Evolutionary conservation across 2,888 invertebrate species (phyloP).

Genomic region (Synergus japonicus): DNA sequence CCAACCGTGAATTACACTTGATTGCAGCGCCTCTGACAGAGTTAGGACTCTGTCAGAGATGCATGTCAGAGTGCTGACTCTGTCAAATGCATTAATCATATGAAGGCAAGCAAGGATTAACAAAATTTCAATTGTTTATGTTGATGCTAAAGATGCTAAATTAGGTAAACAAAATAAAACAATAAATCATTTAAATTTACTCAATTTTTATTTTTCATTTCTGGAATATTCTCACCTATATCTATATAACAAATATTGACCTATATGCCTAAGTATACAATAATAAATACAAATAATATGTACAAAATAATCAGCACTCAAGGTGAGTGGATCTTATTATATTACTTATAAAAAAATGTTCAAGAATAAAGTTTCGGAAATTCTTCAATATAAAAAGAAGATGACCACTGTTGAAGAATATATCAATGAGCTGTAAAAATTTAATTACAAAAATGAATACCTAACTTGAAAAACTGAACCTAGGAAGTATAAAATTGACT

Average conservation of each 20-base stretch:
- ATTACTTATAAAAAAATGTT: not conserved
- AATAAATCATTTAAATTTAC: not conserved
- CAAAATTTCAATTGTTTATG: not conserved
- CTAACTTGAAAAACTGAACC: not conserved
- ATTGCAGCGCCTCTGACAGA: too few relatives aligned
- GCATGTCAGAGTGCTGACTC: too few relatives aligned
- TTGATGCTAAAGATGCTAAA: not conserved
- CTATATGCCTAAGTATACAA: constrained; percentile 53
- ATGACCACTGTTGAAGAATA: not conserved
- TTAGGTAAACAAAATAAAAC: not conserved
- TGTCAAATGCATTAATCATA: too few relatives aligned
- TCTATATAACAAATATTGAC: constrained; percentile 51
- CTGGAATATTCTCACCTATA: constrained; percentile 51
- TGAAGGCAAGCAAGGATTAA: too few relatives aligned
- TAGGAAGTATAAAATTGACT: not conserved
- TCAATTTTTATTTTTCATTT: constrained; percentile 55
- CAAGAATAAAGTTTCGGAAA: not conserved
- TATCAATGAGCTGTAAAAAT: not conserved
- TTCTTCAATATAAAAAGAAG: constrained; percentile 12
- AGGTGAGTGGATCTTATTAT: not conserved
- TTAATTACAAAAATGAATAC: constrained; percentile 29
- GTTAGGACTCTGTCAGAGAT: too few relatives aligned
- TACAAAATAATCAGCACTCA: constrained; percentile 22
- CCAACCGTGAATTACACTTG: too few relatives aligned
- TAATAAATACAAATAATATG: constrained; percentile 61